Evolutionary conservation across 2,113 vertebrate species (phyloP).

Genomic region (Malurus melanocephalus): DNA sequence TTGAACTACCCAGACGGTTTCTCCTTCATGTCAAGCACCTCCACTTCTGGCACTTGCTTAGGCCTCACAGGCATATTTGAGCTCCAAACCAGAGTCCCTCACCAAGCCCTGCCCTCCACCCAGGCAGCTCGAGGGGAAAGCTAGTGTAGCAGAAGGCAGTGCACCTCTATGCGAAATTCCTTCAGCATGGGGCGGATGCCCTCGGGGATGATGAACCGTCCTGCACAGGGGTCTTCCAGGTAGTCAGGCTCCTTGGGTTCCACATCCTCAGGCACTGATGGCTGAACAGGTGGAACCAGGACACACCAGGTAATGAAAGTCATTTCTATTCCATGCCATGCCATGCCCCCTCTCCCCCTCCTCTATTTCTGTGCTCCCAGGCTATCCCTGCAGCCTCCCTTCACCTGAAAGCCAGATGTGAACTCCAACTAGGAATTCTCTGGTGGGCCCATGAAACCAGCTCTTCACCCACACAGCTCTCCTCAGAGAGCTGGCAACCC

Average conservation of each 20-base stretch:
- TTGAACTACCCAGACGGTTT: not conserved
- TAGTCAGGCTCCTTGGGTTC: slow-evolving; percentile 78
- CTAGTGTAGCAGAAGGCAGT: not conserved
- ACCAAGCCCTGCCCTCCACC: not conserved
- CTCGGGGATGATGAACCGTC: slow-evolving; percentile 80
- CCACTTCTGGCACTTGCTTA: not conserved
- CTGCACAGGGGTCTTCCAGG: slow-evolving; percentile 60
- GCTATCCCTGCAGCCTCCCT: not conserved
- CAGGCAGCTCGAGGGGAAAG: not conserved
- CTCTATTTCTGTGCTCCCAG: not conserved
- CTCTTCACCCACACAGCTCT: not conserved
- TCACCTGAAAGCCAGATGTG: not conserved
- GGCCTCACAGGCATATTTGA: not conserved
- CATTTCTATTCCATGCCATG: not conserved
- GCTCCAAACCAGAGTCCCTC: not conserved
- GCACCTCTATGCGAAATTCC: slow-evolving; percentile 89
- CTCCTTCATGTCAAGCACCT: not conserved
- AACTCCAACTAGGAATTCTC: not conserved
- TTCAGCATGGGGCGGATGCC: slow-evolving; percentile 83
- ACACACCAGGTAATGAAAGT: not conserved
- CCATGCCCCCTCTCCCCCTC: not conserved
- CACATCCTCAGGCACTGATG: slow-evolving; percentile 78
- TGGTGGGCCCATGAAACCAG: not conserved
- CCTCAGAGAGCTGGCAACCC: not conserved
- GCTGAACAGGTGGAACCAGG: slow-evolving; percentile 65